Evolutionary conservation across 1,140 invertebrate genomes (phyloP).

Genomic region (Procambarus virginalis): DNA sequence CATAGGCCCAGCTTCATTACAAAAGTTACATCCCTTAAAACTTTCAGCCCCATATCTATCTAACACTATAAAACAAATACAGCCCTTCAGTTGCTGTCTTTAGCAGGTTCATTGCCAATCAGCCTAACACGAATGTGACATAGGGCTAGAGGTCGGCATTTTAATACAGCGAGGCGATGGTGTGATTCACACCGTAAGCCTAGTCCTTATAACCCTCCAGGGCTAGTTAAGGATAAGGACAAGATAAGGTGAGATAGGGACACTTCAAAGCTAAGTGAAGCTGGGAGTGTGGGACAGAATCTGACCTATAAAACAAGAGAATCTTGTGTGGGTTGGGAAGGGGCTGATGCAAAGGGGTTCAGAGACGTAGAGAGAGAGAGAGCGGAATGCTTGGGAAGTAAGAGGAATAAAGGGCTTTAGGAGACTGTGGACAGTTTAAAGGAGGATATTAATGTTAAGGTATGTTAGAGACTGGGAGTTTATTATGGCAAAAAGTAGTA

Average conservation of each 20-base stretch:
- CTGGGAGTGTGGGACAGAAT: constrained; percentile 39
- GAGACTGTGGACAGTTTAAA: constrained; percentile 10
- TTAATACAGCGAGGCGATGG: constrained; percentile 23
- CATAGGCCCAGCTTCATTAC: constrained; percentile 44
- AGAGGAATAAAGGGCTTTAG: not conserved
- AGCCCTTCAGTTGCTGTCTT: constrained; percentile 31
- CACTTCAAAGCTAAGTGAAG: constrained; percentile 34
- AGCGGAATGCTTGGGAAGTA: constrained; percentile 43
- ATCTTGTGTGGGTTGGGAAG: constrained; percentile 42
- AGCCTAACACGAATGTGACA: constrained; percentile 26
- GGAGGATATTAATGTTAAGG: constrained; percentile 14
- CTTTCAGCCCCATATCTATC: constrained; percentile 11
- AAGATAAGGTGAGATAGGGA: constrained; percentile 5
- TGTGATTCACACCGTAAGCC: constrained; percentile 24
- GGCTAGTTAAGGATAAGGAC: constrained; percentile 44
- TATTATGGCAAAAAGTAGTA: constrained; percentile 38
- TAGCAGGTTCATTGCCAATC: constrained; percentile 35
- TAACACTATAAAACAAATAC: constrained; percentile 24
- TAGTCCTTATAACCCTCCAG: constrained; percentile 51
- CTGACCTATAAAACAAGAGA: constrained; percentile 52
- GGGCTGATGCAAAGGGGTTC: not conserved
- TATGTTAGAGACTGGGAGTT: constrained; percentile 33
- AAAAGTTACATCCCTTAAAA: constrained; percentile 44
- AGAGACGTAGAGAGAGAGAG: not conserved
- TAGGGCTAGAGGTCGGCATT: constrained; percentile 35